A percentile compares a stretch with the other conserved stretches of the same genome.
These are phyloP conservation scores for Pao palembangensis DNA, from an alignment of 2,113 vertebrate species.

Conservation along the genomic window DNA sequence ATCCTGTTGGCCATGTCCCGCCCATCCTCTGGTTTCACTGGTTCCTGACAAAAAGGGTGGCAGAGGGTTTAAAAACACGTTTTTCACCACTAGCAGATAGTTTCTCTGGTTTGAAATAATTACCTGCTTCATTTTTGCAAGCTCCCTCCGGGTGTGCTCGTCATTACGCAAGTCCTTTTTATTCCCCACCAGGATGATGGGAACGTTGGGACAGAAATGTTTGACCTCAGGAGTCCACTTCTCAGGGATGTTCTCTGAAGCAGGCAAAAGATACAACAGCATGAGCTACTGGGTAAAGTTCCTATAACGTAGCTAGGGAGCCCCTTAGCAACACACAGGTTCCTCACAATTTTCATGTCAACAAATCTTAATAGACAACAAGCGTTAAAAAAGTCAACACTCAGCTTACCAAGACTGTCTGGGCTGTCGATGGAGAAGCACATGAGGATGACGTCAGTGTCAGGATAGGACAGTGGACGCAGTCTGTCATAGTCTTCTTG, in stretches of 20 bases:
- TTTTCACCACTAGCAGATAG: too few relatives aligned
- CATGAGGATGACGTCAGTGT: conserved; percentile 99
- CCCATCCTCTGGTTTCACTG: conserved; percentile 82
- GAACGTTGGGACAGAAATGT: conserved; percentile 98
- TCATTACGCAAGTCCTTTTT: conserved; percentile 98
- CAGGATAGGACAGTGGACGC: conserved; percentile 96
- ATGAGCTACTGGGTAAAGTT: neutral
- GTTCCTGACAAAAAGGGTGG: conserved; percentile 70
- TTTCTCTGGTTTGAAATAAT: neutral
- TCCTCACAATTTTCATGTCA: neutral
- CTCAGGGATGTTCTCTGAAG: conserved; percentile 95
- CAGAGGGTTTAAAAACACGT: neutral
- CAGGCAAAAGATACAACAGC: neutral
- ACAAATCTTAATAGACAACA: neutral
- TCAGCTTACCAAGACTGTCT: conserved; percentile 93
- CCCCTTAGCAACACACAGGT: neutral
- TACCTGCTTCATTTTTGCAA: conserved; percentile 99
- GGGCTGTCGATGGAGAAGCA: conserved; percentile 99
- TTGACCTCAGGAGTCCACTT: conserved; percentile 99
- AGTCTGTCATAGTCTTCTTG: conserved; percentile 98
- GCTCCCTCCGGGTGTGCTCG: conserved; percentile 94
- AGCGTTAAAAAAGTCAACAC: neutral
- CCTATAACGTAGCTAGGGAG: neutral
- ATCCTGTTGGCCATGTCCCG: conserved; percentile 85
- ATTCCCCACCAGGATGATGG: conserved; percentile 98